Percentiles rank a stretch among this genome's conserved stretches.
Evolutionary conservation across 1,140 invertebrate species (phyloP).

Genomic region (Lerema accius): DNA sequence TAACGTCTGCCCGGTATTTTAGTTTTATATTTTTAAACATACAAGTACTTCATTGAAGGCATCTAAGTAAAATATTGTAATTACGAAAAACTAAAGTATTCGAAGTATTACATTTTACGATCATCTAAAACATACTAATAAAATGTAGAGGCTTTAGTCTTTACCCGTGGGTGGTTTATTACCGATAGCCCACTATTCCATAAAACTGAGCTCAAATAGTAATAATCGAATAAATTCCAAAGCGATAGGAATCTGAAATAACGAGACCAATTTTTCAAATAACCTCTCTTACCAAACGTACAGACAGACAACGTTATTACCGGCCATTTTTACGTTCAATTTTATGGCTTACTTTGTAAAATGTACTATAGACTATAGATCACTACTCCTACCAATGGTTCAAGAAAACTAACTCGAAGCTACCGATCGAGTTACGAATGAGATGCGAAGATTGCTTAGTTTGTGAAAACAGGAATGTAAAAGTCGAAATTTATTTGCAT

Average conservation of each 20-base stretch:
- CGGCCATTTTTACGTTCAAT: slow-evolving; percentile 60
- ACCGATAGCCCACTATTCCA: neutral
- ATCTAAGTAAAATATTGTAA: too few species aligned
- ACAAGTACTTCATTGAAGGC: too few species aligned
- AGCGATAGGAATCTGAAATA: slow-evolving; percentile 14
- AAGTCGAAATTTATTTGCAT: slow-evolving; percentile 22
- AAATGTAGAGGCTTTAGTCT: too few species aligned
- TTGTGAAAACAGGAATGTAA: neutral
- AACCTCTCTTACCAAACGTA: slow-evolving; percentile 34
- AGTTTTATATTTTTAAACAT: too few species aligned
- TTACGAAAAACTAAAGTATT: too few species aligned
- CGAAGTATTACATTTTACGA: neutral
- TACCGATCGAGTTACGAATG: slow-evolving; percentile 33
- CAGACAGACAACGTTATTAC: slow-evolving; percentile 50
- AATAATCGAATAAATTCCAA: slow-evolving; percentile 14
- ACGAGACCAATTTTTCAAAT: slow-evolving; percentile 32
- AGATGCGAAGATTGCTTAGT: neutral
- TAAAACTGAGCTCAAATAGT: slow-evolving; percentile 1
- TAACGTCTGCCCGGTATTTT: too few species aligned
- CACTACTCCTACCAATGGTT: slow-evolving; percentile 55
- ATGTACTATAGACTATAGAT: slow-evolving; percentile 67
- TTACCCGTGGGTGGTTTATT: too few species aligned
- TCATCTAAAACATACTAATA: too few species aligned
- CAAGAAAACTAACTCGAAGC: neutral
- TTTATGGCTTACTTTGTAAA: slow-evolving; percentile 77